Conservation (phyloP, 2,113 vertebrate genomes). For the Seriola rivoliana region DNA sequence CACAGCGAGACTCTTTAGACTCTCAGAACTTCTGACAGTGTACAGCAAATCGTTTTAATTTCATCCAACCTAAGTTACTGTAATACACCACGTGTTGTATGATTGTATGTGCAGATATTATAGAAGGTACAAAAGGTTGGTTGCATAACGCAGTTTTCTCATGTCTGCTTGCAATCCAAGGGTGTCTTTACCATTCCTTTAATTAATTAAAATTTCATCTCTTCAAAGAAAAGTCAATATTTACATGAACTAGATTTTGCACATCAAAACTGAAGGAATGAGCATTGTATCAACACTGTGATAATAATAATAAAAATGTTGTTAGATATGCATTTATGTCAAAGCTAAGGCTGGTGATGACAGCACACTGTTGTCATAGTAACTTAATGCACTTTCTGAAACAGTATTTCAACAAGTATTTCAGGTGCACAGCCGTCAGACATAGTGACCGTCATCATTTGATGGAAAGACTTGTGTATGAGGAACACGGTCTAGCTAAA, state of each 20-base stretch:
- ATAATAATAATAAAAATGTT: background rate
- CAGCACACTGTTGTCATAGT: background rate
- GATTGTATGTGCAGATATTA: background rate
- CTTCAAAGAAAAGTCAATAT: background rate
- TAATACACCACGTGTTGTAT: background rate
- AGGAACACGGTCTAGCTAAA: background rate
- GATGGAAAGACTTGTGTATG: background rate
- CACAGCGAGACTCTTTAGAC: conserved; percentile 15
- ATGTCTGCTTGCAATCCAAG: too few relatives aligned
- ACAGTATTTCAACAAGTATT: background rate
- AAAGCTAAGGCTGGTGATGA: background rate
- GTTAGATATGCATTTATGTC: background rate
- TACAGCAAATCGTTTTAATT: conserved; percentile 4
- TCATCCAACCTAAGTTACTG: background rate
- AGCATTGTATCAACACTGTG: background rate
- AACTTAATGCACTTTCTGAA: background rate
- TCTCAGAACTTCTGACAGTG: conserved; percentile 10
- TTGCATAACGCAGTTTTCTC: too few relatives aligned
- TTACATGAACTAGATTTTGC: background rate
- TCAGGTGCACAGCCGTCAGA: background rate
- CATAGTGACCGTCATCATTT: background rate
- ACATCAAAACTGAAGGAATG: background rate
- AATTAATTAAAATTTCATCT: background rate
- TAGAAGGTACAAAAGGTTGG: background rate
- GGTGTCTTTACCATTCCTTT: too few relatives aligned